Conservation (phyloP, 2,888 invertebrate genomes). For the Melolontha melolontha region DNA sequence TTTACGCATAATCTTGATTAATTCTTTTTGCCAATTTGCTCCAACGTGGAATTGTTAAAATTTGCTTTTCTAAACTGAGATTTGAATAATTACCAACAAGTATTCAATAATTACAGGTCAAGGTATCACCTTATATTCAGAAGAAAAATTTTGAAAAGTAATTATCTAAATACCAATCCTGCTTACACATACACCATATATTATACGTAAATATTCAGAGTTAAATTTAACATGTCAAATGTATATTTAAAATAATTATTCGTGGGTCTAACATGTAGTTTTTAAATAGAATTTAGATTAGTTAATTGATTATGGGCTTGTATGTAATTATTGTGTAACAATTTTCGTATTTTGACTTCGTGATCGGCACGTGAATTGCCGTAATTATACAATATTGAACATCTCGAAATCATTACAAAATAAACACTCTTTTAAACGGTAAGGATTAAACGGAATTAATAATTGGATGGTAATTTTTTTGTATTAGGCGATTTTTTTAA, state of each 20-base stretch:
- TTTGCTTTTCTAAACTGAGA: too few relatives aligned
- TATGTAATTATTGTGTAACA: conserved; percentile 26
- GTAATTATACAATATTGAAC: conserved; percentile 25
- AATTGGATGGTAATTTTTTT: conserved; percentile 6
- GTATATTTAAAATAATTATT: conserved; percentile 20
- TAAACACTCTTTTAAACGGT: conserved; percentile 2
- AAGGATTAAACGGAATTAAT: conserved; percentile 9
- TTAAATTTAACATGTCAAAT: conserved; percentile 20
- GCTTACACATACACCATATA: not conserved
- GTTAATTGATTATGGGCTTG: conserved; percentile 29
- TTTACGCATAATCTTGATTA: too few relatives aligned
- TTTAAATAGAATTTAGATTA: conserved; percentile 37
- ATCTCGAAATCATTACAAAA: conserved; percentile 16
- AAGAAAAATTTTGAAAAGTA: conserved; percentile 11
- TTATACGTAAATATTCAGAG: conserved; percentile 1
- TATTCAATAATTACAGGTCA: too few relatives aligned
- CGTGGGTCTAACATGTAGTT: conserved; percentile 9
- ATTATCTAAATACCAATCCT: conserved; percentile 13
- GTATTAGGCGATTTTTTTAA: conserved; percentile 11
- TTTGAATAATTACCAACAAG: too few relatives aligned
- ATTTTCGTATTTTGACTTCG: conserved; percentile 28
- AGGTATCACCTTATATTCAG: too few relatives aligned
- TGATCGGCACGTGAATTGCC: conserved; percentile 24
- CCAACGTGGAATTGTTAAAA: too few relatives aligned
- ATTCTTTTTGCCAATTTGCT: too few relatives aligned